A percentile compares a stretch with the other conserved stretches of the same genome.
These are phyloP conservation scores for Catocala fraxini DNA, from an alignment of 2,888 invertebrate species.

Conservation along the genomic window DNA sequence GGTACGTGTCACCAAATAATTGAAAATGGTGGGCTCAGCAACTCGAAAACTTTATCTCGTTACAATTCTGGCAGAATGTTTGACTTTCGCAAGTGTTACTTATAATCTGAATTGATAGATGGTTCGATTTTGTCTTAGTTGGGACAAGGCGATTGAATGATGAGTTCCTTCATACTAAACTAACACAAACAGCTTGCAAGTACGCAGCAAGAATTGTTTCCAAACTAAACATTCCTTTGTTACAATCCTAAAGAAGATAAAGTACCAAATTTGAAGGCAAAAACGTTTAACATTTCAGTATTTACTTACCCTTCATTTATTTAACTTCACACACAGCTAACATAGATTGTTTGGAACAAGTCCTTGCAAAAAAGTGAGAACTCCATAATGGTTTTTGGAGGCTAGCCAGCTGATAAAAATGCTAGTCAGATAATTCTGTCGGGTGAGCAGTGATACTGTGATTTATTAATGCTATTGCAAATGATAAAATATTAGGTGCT, in stretches of 20 bases:
- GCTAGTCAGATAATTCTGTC: slow-evolving; percentile 52
- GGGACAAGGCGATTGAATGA: no score
- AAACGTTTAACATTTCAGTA: background rate
- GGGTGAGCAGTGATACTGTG: slow-evolving; percentile 45
- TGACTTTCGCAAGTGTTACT: no score
- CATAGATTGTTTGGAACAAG: slow-evolving; percentile 20
- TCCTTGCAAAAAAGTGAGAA: slow-evolving; percentile 53
- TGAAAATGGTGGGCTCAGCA: no score
- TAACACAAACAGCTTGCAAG: no score
- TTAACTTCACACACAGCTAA: slow-evolving; percentile 19
- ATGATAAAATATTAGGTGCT: slow-evolving; percentile 21
- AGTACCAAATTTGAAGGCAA: background rate
- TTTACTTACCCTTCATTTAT: slow-evolving; percentile 9
- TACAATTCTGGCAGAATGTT: background rate
- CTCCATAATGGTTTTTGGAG: slow-evolving; percentile 61
- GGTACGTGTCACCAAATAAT: no score
- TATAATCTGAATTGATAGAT: no score
- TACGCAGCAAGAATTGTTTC: no score
- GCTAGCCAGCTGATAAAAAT: slow-evolving; percentile 53
- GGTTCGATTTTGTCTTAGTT: no score
- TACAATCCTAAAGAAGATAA: no score
- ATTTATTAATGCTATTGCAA: slow-evolving; percentile 48
- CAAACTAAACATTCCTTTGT: no score
- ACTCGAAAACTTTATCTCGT: background rate
- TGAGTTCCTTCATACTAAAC: no score